A percentile compares a stretch with the other conserved stretches of the same genome.
phyloP scores from a whole-genome alignment of 2,113 vertebrate genomes.

The Corapipo altera region DNA sequence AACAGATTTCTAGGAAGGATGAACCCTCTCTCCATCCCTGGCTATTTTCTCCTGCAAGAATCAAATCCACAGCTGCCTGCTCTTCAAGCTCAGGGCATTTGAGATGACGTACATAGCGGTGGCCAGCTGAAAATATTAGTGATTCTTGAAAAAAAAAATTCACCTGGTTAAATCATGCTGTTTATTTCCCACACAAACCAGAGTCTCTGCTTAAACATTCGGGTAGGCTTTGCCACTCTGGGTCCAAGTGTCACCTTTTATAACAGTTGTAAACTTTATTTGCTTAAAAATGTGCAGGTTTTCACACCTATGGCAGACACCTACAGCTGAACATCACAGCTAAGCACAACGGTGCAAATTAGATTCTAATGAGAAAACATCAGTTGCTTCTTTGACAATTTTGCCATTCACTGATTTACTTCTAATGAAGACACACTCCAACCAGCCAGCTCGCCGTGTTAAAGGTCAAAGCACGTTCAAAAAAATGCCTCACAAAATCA shows the following conservation, averaged over 20 bases:
- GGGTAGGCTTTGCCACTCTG: background rate
- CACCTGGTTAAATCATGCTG: background rate
- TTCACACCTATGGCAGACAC: slow-evolving; percentile 65
- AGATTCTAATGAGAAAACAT: slow-evolving; percentile 82
- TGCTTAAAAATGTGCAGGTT: slow-evolving; percentile 64
- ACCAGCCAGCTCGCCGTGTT: slow-evolving; percentile 62
- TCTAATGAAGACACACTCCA: slow-evolving; percentile 79
- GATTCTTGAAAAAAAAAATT: background rate
- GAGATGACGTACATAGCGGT: background rate
- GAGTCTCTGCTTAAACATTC: background rate
- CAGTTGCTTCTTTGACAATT: slow-evolving; percentile 79
- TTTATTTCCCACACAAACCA: slow-evolving; percentile 16
- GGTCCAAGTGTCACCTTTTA: background rate
- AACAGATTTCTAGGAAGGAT: background rate
- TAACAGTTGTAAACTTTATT: slow-evolving; percentile 68
- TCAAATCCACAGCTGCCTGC: background rate
- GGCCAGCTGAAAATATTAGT: background rate
- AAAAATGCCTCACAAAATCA: slow-evolving; percentile 71
- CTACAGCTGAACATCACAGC: slow-evolving; percentile 70
- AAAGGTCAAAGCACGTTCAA: slow-evolving; percentile 81
- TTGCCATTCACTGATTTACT: slow-evolving; percentile 75
- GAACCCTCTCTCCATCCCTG: background rate
- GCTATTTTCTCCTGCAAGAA: background rate
- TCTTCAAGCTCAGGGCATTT: background rate
- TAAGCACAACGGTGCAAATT: slow-evolving; percentile 72